Base-by-base conservation (phyloP, 2,113 vertebrate species). In the Burhinus oedicnemus region DNA sequence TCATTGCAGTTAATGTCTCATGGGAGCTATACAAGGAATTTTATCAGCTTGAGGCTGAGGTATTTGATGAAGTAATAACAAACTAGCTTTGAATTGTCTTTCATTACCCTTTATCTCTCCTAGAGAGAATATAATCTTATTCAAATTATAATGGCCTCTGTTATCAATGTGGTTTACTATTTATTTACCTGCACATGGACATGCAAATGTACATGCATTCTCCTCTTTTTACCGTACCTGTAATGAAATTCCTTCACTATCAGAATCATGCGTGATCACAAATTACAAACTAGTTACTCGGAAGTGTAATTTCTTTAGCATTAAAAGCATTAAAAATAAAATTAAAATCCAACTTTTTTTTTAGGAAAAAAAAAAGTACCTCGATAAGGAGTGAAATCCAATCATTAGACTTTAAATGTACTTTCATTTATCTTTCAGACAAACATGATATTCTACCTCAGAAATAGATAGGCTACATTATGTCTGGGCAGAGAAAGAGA, bases 31-130 rank as follows among this genome's bases (percentile, higher is more conserved):
- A 66, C 82, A 87, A 68, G 87, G 84, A 97, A 95, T 97, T 98
- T 98, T 98, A 98, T 98, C 98, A 98, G 98, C 98, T 97, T 54
- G 93, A 97, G 97, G 90, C 96, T 96, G 96, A 98, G 97, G 97
- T 97, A 96, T 98, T 98, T 98, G 98, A 98, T 98, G 98, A 98
- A 98, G 98, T 98, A 98, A 98, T 98, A 98, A 98, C 97, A 98
- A 98, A 98, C 97, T 98, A 96, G 97, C 97, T 97, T 97, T 87
- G 98, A 97, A 98, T 98, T 98, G 98, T 98, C 98, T 98, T 98
- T 98, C 98, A 98, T 98, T 98, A 98, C 98, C 96, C 93, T 98
- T 98, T 98, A 98, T 98, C 98, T 98, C 96, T 97, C 96, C 96
- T 97, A 84, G 94, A 95, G 97, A 98, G 97, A 98, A 97, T 97